phyloP scores from a whole-genome alignment of 2,797 vertebrate species.

The Jordanella pulchra region DNA sequence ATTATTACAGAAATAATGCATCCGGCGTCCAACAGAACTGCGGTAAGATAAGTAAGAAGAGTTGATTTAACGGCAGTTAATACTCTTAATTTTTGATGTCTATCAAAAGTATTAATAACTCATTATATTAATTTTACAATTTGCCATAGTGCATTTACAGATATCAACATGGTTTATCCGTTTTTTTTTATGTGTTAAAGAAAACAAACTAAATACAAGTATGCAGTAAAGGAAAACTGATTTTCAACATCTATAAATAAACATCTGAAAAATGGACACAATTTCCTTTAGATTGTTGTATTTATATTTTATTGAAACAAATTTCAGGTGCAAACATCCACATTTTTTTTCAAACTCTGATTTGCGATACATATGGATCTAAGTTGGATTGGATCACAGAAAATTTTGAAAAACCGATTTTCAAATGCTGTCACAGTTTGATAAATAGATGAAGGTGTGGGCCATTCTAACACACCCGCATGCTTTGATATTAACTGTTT shows the following conservation, averaged over 20 bases:
- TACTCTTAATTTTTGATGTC: background rate
- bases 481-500: background rate
- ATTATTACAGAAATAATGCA: conserved; percentile 21
- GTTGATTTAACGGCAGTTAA: background rate
- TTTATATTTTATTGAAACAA: background rate
- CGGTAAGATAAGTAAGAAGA: conserved; percentile 1
- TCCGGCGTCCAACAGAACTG: conserved; percentile 41
- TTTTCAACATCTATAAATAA: background rate
- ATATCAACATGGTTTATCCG: background rate
- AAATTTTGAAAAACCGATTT: background rate
- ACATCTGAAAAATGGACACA: background rate
- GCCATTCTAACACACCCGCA: background rate
- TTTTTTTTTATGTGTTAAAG: background rate
- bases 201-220: background rate
- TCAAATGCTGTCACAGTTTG: background rate
- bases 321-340: background rate
- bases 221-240: background rate
- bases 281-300: background rate
- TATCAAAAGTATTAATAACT: background rate
- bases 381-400: background rate
- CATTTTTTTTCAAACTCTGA: background rate
- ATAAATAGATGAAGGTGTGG: background rate
- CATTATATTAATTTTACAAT: background rate
- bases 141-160: background rate
- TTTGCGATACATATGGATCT: background rate